phyloP scores from a whole-genome alignment of 2,113 vertebrate species.

The Corvus cornix region DNA sequence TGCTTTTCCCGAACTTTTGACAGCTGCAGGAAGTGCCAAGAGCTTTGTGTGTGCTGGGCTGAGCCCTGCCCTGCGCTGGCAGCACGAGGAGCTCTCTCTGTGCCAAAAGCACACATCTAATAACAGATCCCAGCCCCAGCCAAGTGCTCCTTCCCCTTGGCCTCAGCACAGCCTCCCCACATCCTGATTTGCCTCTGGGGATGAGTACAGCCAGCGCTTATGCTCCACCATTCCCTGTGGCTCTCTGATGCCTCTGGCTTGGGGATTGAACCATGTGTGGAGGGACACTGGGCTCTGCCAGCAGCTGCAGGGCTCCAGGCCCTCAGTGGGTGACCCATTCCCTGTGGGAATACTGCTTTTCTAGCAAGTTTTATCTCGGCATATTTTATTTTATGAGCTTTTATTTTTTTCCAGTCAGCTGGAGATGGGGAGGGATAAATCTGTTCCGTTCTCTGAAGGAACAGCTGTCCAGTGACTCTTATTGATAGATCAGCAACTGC shows the following conservation, averaged over 20 bases:
- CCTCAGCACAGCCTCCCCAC: neutral
- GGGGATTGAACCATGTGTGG: accelerated
- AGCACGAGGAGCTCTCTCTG: accelerated
- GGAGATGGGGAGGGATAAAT: constrained; percentile 34
- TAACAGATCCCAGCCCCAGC: neutral
- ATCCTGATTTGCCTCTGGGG: neutral
- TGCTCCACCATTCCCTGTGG: neutral
- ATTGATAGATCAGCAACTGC: constrained; percentile 56
- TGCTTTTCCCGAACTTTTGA: neutral
- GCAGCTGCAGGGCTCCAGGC: neutral
- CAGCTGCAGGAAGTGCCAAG: neutral
- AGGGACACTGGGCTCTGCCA: neutral
- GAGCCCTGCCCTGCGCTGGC: neutral
- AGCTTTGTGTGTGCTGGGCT: neutral
- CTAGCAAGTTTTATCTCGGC: neutral
- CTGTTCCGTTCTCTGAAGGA: neutral
- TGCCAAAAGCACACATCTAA: neutral
- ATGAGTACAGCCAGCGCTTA: neutral
- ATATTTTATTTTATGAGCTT: neutral
- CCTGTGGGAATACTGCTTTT: neutral
- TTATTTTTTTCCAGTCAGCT: neutral
- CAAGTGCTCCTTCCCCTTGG: neutral
- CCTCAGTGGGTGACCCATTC: neutral
- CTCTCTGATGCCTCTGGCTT: neutral
- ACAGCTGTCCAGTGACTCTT: neutral